Evolutionary conservation across 2,113 vertebrate species (phyloP).

Genomic region (Gobiocypris rarus): DNA sequence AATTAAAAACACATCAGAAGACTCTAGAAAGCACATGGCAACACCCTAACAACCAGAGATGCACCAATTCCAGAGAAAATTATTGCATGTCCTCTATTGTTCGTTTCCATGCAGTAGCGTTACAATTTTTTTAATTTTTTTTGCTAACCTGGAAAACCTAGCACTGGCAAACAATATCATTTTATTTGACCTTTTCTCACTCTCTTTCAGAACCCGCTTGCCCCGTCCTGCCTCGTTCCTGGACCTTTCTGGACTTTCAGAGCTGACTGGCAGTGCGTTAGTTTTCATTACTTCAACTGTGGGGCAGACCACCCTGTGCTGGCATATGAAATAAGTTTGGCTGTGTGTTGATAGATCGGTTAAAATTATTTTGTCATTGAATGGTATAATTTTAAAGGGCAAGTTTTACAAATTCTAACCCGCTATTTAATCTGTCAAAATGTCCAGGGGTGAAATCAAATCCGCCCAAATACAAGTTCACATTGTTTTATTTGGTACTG

Average conservation of each 20-base stretch:
- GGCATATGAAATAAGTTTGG: conserved; percentile 3
- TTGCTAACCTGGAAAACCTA: not conserved
- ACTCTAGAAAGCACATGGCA: too few species aligned
- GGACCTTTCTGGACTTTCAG: not conserved
- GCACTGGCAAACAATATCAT: not conserved
- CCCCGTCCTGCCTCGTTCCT: not conserved
- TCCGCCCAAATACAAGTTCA: not conserved
- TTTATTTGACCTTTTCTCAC: not conserved
- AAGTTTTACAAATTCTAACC: conserved; percentile 12
- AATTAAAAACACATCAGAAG: not conserved
- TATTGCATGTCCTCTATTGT: not conserved
- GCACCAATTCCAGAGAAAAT: not conserved
- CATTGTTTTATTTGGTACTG: conserved; percentile 5
- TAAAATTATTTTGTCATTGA: conserved; percentile 1
- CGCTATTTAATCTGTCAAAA: conserved; percentile 15
- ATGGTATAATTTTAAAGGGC: not conserved
- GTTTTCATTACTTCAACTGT: conserved; percentile 20
- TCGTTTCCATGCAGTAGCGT: not conserved
- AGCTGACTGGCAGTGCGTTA: conserved; percentile 22
- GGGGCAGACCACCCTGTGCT: conserved; percentile 15
- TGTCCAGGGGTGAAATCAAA: not conserved
- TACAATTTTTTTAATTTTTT: too few species aligned
- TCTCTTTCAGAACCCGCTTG: conserved; percentile 2
- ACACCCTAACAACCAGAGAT: not conserved
- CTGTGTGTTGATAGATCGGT: not conserved